Percentiles rank a stretch among this genome's conserved stretches.
Conservation (phyloP, 2,797 vertebrate genomes). For the Lithobates pipiens region DNA sequence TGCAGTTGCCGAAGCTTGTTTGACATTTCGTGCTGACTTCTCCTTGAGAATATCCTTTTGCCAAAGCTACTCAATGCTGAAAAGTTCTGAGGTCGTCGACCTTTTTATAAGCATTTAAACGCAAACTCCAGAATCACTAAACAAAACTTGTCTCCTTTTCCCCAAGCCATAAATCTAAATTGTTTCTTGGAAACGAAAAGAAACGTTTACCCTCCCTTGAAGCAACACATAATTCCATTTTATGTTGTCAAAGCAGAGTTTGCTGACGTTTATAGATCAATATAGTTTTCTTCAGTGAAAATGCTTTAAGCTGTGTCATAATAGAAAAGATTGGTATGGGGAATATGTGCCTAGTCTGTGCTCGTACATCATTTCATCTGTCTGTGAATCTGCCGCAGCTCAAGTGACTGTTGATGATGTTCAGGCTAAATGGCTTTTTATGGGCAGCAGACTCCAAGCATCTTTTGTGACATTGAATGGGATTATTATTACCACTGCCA, state of each 20-base stretch:
- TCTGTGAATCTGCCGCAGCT: slow-evolving; percentile 38
- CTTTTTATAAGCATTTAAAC: slow-evolving; percentile 50
- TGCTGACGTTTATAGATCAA: slow-evolving; percentile 59
- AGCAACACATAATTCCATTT: slow-evolving; percentile 58
- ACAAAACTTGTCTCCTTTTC: slow-evolving; percentile 51
- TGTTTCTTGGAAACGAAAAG: slow-evolving; percentile 54
- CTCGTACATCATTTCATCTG: slow-evolving; percentile 51
- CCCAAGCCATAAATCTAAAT: slow-evolving; percentile 60
- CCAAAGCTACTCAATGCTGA: not conserved
- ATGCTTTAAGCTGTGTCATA: slow-evolving; percentile 57
- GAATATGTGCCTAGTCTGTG: slow-evolving; percentile 46
- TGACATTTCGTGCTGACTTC: slow-evolving; percentile 1
- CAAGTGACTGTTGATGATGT: slow-evolving; percentile 10
- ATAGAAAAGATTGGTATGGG: slow-evolving; percentile 49
- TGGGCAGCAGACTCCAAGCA: slow-evolving; percentile 18
- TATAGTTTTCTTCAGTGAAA: slow-evolving; percentile 52
- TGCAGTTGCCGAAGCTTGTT: not conserved
- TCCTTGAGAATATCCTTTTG: slow-evolving; percentile 31
- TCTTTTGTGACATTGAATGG: slow-evolving; percentile 45
- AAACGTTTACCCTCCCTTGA: slow-evolving; percentile 56
- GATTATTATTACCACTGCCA: slow-evolving; percentile 37
- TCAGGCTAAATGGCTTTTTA: slow-evolving; percentile 34
- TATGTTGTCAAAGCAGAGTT: slow-evolving; percentile 60
- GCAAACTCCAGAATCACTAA: slow-evolving; percentile 51
- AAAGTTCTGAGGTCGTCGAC: slow-evolving; percentile 48